Base-by-base conservation (phyloP, 2,888 invertebrate genomes). In the Cantharis nigra region DNA sequence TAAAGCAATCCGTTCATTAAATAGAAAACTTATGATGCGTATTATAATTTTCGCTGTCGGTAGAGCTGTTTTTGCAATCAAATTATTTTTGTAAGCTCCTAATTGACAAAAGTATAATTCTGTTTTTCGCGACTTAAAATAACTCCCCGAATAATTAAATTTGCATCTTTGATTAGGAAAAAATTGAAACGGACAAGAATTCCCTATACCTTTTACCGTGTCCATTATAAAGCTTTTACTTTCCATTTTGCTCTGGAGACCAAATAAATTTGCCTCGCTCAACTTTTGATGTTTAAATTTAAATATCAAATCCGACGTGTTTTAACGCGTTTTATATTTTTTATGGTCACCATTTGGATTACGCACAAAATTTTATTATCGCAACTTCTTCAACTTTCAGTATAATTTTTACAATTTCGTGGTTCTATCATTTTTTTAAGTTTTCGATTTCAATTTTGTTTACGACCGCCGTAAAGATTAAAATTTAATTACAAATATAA, bases 201-300 rank as follows among this genome's bases (percentile, higher is more conserved):
- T 49, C 33, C 33, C 33, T n/a, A 49, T 49, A 49, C 33, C 33
- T 65, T 65, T 65, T 65, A 65, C 20, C 23, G 20, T 14, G 65
- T 65, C 23, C 65, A 65, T 65, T 65, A 65, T 16, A 20, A 65
- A 23, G 65, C 65, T 65, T 65, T 65, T 65, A 65, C 65, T 65
- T 65, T 65, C 65, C 65, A 65, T 65, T 65, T 65, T 65, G 65
- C 65, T 65, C 65, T 65, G 20, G 65, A 65, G 65, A 65, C 65
- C 65, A 65, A 65, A 65, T 65, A 65, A 65, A 65, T 65, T 23
- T 65, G 20, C 20, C 16, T 65, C 65, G 20, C 65, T 65, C 65
- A 65, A 65, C 65, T 65, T 49, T 65, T 65, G 65, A 65, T 65
- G 65, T 65, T 65, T 65, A 18, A 65, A 65, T 65, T 65, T 65